These are phyloP conservation scores for Sarcophaga carnaria DNA, from an alignment of 2,888 invertebrate species.

Conservation along the genomic window DNA sequence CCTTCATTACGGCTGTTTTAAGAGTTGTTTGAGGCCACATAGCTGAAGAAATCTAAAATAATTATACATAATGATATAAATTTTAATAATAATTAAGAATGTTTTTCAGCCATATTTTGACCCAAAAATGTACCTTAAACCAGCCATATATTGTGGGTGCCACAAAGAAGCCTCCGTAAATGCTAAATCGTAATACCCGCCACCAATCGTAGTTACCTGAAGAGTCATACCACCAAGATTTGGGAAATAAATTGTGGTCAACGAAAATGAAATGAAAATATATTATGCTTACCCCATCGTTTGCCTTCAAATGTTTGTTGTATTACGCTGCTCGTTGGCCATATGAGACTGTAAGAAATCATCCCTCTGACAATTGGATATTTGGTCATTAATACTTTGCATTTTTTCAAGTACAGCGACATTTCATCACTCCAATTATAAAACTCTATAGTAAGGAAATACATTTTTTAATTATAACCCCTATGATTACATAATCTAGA, in stretches of 20 bases:
- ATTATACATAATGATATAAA: not conserved
- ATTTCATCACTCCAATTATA: slow-evolving; percentile 52
- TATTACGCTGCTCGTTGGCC: slow-evolving; percentile 88
- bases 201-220: slow-evolving; percentile 86
- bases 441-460: slow-evolving; percentile 48
- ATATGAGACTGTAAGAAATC: slow-evolving; percentile 87
- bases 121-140: slow-evolving; percentile 84
- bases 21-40: slow-evolving; percentile 89
- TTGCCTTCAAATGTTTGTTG: slow-evolving; percentile 88
- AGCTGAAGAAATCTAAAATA: slow-evolving; percentile 74
- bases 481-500: slow-evolving; percentile 27
- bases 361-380: slow-evolving; percentile 84
- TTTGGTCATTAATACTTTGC: slow-evolving; percentile 76
- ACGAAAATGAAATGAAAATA: too few relatives aligned
- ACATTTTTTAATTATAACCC: slow-evolving; percentile 37
- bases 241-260: not conserved
- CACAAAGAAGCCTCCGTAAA: slow-evolving; percentile 91
- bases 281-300: slow-evolving; percentile 83
- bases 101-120: not conserved
- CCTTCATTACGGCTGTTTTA: slow-evolving; percentile 88
- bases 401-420: slow-evolving; percentile 72
- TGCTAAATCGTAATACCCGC: slow-evolving; percentile 87
- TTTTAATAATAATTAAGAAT: slow-evolving; percentile 5
- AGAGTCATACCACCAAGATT: not conserved
- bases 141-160: slow-evolving; percentile 91